These are phyloP conservation scores for Notothenia rossii DNA, from an alignment of 2,113 vertebrate species.

Conservation along the genomic window DNA sequence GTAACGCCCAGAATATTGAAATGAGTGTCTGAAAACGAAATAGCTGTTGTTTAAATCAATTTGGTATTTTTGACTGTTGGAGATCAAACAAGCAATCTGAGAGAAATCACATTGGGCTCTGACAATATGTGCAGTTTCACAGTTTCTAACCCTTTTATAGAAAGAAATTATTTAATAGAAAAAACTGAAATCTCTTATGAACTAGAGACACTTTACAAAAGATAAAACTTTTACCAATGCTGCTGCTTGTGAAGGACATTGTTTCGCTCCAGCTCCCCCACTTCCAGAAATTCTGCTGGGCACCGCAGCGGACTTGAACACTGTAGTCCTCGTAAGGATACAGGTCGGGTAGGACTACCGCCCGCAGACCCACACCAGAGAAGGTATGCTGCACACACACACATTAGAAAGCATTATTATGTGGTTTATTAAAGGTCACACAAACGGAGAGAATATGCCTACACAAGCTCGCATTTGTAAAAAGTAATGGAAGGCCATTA, in stretches of 20 bases:
- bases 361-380: conserved; percentile 71
- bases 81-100: background rate
- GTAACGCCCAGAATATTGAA: too few relatives aligned
- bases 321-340: conserved; percentile 70
- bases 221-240: conserved; percentile 68
- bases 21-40: too few relatives aligned
- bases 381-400: conserved; percentile 67
- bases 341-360: conserved; percentile 61
- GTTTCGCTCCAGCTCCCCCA: conserved; percentile 81
- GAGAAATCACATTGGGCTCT: background rate
- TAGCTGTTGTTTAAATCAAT: too few relatives aligned
- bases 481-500: background rate
- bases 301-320: conserved; percentile 73
- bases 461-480: too few relatives aligned
- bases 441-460: too few relatives aligned
- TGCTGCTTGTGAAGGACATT: conserved; percentile 69
- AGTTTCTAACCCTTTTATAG: background rate
- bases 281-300: conserved; percentile 79
- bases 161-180: background rate
- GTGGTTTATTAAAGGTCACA: background rate
- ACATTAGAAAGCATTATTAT: conserved; percentile 16
- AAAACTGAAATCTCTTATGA: background rate
- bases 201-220: background rate
- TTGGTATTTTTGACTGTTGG: background rate
- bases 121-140: background rate